phyloP scores from a whole-genome alignment of 1,140 invertebrate species.

The Helicoverpa zea region DNA sequence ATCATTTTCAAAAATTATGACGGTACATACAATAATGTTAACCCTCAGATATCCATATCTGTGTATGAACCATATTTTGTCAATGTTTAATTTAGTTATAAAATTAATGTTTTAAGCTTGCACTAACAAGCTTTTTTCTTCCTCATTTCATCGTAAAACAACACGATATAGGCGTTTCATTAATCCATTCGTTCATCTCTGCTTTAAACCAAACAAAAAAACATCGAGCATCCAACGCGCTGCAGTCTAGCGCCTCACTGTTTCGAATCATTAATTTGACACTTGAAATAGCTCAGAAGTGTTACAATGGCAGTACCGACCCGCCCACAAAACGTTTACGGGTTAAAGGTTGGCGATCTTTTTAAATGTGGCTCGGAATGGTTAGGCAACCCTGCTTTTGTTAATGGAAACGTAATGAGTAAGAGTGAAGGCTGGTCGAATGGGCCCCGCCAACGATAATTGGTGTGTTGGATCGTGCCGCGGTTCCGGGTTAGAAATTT shows the following conservation, averaged over 20 bases:
- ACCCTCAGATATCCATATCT: too few relatives aligned
- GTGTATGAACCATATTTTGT: too few relatives aligned
- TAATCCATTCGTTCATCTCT: constrained; percentile 29
- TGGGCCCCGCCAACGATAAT: constrained; percentile 48
- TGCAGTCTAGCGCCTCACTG: constrained; percentile 69
- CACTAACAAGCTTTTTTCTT: too few relatives aligned
- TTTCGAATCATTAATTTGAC: constrained; percentile 84
- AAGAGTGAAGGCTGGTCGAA: constrained; percentile 47
- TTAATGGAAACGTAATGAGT: constrained; percentile 79
- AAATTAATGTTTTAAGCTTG: too few relatives aligned
- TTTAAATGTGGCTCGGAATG: constrained; percentile 63
- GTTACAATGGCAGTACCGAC: constrained; percentile 69
- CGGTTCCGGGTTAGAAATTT: constrained; percentile 43
- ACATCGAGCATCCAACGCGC: constrained; percentile 54
- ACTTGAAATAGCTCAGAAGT: constrained; percentile 73
- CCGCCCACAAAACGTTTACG: constrained; percentile 71
- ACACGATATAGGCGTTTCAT: background rate
- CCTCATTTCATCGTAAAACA: too few relatives aligned
- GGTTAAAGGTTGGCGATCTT: constrained; percentile 78
- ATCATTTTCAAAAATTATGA: too few relatives aligned
- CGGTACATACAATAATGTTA: too few relatives aligned
- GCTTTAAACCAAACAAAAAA: constrained; percentile 53
- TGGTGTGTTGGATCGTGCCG: constrained; percentile 45
- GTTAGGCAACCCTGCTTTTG: constrained; percentile 72
- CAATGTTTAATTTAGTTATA: too few relatives aligned